Evolutionary conservation across 2,113 vertebrate genomes (phyloP).

Genomic region (Piprites chloris): DNA sequence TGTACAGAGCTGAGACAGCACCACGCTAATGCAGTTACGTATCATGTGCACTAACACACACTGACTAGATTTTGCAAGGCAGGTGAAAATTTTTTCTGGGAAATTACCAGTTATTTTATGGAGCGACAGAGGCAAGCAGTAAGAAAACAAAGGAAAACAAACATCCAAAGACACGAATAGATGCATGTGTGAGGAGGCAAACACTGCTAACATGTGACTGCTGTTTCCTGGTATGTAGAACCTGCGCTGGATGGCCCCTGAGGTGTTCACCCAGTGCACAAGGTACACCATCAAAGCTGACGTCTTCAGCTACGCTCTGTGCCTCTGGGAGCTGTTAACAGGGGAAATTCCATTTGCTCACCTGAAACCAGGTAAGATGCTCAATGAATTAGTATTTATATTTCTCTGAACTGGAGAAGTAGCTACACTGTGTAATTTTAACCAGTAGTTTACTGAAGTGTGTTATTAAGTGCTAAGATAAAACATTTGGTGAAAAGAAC

Average conservation of each 20-base stretch:
- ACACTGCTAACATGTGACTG: rapidly evolving
- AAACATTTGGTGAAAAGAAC: not conserved
- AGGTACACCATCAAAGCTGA: slow-evolving; percentile 93
- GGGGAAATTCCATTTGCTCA: slow-evolving; percentile 93
- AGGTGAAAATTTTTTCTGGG: not conserved
- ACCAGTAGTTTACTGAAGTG: not conserved
- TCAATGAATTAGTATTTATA: not conserved
- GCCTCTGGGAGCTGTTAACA: slow-evolving; percentile 92
- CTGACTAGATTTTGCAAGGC: not conserved
- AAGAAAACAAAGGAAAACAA: not conserved
- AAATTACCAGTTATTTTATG: not conserved
- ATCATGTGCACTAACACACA: too few species aligned
- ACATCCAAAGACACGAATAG: not conserved
- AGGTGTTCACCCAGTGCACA: slow-evolving; percentile 93
- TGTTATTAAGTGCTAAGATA: not conserved
- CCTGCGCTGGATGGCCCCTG: slow-evolving; percentile 95
- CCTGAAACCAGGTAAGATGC: slow-evolving; percentile 87
- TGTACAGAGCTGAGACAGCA: not conserved
- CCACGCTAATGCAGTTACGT: rapidly evolving
- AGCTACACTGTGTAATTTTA: not conserved
- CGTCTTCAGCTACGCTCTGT: slow-evolving; percentile 94
- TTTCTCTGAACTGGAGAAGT: not conserved
- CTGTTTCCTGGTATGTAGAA: slow-evolving; percentile 71
- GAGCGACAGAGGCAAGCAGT: not conserved
- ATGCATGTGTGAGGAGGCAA: not conserved